Base-by-base conservation (phyloP, 30 jellyfish, hydroid and myxozoan species). In the Phacellophora camtschatica region DNA sequence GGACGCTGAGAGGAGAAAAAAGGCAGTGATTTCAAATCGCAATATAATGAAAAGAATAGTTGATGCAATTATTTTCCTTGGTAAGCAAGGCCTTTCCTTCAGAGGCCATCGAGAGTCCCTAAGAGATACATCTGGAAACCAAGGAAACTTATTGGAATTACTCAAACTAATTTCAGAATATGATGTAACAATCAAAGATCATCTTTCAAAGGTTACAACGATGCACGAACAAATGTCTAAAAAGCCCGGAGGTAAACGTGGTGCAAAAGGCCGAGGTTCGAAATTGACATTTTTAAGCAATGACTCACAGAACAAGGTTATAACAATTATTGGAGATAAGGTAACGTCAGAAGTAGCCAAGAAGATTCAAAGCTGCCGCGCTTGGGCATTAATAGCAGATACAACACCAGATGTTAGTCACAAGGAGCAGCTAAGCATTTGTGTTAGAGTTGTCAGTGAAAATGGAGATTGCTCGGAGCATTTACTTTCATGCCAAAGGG, bases 371-470 rank as follows among this genome's bases (percentile, higher is more conserved):
- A 48, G 34, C 80, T 35, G 89, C 71, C 43, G 58, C 36, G 24
- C 89, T 35, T 77, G 89, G 89, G 89, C 89, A 51, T 63, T 74
- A 35, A 74, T 74, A 29, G 80, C 87, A 71, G 80, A 65, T 37
- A 65, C 80, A 29, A 65, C 80, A 12, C 80, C 80, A 65, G 80
- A 69, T 22, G 71, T 69, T 43, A 46, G 18, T 10, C 68, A 69
- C 33, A 10, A 69, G 9, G 68, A 69, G 19, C 83, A 69, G 83
- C 28, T 69, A 69, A 69, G 83, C 30, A 37, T 69, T 3, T 69
- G 83, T 41, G 43, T 69, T 20, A 34, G 81, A 58, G 67, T 77
- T 10, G 81, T 77, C n/a, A 30, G 33, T 57, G 71, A 61, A 31
- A 35, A 54, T 62, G 89, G 81, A 58, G 71, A 58, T 27, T 58